Base-by-base conservation (phyloP, 2,888 invertebrate species). In the Cryptocephalus primarius region DNA sequence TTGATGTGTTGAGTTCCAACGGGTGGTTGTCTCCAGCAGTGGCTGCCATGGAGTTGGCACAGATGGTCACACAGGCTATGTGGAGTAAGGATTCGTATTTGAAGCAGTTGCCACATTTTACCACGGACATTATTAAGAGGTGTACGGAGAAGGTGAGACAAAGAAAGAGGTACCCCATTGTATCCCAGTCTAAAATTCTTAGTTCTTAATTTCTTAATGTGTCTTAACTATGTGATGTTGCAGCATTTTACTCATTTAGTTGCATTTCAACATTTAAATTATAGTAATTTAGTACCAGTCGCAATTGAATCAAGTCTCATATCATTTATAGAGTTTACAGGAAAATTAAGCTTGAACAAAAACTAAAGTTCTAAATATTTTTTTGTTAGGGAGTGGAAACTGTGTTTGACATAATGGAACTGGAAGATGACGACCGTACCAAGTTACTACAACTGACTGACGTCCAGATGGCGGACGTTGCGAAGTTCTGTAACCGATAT, bases 1-100 rank as follows among this genome's bases (percentile, higher is more conserved):
- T 99, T 32, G 80, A 94, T 70, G 93, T 94, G 9, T 71, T 94
- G 34, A 88, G 87, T 65, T 92, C 92, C 40, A 96, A 95, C 61
- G 97, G 99, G 33, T 99, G 99, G 99, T 75, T 99, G 43, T 85
- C 92, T 0, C 97, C 99, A 0, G 99, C 97, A 4, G 90, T 99
- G 38, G 94, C 96, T 12, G 96, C 97, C 60, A 99, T 99, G 99
- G 99, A 99, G 72, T 75, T 99, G 61, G 94, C 97, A 0, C 99
- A 99, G 74, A 99, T 99, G 97, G 90, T 93, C 2, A 99, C 99
- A 0, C 99, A 99, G 72, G 97, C 97, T 9, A 95, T 99, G 95
- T 99, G 97, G 95, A 92, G 89, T 62, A 96, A 95, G 70, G 99
- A 99, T 72, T 92, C 94, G 0, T 95, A 96, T 66, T 77, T 99